These are phyloP conservation scores for Oscheius sp. DNA, from an alignment of 2,888 invertebrate genomes.

Conservation along the genomic window DNA sequence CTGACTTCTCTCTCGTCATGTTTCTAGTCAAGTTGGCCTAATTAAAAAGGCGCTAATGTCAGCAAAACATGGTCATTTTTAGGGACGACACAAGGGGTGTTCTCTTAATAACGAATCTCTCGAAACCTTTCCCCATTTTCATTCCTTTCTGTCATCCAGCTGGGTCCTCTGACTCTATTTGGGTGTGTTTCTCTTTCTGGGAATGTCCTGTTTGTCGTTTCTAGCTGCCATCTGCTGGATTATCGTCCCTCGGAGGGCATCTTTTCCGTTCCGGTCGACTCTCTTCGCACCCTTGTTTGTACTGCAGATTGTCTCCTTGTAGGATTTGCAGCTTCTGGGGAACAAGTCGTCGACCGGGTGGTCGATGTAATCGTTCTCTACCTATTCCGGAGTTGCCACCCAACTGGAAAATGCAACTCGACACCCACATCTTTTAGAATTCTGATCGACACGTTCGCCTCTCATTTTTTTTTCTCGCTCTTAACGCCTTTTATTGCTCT, in stretches of 20 bases:
- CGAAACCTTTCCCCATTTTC: background rate
- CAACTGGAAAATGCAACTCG: background rate
- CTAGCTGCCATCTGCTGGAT: background rate
- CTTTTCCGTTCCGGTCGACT: slow-evolving; percentile 14
- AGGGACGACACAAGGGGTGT: background rate
- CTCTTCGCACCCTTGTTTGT: slow-evolving; percentile 24
- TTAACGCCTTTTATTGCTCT: too few relatives aligned
- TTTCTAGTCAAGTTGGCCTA: slow-evolving; percentile 13
- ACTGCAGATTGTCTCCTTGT: slow-evolving; percentile 18
- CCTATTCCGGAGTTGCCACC: too few relatives aligned
- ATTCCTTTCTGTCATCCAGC: background rate
- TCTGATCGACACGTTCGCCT: too few relatives aligned
- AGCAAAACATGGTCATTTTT: slow-evolving; percentile 22
- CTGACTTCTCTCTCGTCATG: background rate
- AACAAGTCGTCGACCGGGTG: slow-evolving; percentile 5
- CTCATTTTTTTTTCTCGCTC: too few relatives aligned
- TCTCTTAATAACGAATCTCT: background rate
- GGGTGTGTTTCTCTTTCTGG: background rate
- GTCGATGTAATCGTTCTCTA: too few relatives aligned
- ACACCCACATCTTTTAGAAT: too few relatives aligned
- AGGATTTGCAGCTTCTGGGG: slow-evolving; percentile 19
- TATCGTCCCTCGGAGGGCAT: slow-evolving; percentile 1
- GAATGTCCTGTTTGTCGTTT: background rate
- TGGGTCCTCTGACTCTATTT: background rate
- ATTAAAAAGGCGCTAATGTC: slow-evolving; percentile 8